phyloP scores from a whole-genome alignment of 2,797 vertebrate genomes.

The Tinamus major region DNA sequence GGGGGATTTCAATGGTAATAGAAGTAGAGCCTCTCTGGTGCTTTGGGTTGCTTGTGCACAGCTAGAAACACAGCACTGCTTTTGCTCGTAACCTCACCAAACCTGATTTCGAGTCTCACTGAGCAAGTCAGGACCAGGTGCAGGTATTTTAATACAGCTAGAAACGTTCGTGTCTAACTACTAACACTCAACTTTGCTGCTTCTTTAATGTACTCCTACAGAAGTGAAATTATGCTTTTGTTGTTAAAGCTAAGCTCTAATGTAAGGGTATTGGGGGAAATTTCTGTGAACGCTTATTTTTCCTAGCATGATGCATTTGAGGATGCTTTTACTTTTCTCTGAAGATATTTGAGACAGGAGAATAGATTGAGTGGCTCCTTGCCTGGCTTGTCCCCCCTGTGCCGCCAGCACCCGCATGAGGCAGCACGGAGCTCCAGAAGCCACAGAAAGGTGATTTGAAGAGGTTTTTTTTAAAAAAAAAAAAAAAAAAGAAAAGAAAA shows the following conservation, averaged over 20 bases:
- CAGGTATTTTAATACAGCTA: not conserved
- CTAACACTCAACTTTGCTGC: not conserved
- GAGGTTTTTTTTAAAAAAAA: not conserved
- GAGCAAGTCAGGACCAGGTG: not conserved
- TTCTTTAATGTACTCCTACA: not conserved
- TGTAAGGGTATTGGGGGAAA: not conserved
- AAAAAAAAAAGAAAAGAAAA: too few species aligned
- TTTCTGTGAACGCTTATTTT: too few species aligned
- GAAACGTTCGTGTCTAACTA: not conserved
- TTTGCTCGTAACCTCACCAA: rapidly evolving
- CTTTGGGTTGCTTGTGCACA: not conserved
- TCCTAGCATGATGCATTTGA: not conserved
- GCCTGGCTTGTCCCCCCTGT: not conserved
- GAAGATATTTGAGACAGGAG: not conserved
- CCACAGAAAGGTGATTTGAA: not conserved
- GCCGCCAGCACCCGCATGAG: not conserved
- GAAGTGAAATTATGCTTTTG: not conserved
- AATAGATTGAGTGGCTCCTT: not conserved
- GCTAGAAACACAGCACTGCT: not conserved
- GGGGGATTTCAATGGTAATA: not conserved
- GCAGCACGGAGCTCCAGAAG: not conserved
- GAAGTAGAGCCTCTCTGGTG: not conserved
- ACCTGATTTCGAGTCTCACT: not conserved
- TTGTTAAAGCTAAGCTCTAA: rapidly evolving
- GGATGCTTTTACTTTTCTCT: not conserved